Evolutionary conservation across 2,888 invertebrate species (phyloP), one percentile per base, ranked within the genome.

Genomic region (Reticulitermes lucifugus): DNA sequence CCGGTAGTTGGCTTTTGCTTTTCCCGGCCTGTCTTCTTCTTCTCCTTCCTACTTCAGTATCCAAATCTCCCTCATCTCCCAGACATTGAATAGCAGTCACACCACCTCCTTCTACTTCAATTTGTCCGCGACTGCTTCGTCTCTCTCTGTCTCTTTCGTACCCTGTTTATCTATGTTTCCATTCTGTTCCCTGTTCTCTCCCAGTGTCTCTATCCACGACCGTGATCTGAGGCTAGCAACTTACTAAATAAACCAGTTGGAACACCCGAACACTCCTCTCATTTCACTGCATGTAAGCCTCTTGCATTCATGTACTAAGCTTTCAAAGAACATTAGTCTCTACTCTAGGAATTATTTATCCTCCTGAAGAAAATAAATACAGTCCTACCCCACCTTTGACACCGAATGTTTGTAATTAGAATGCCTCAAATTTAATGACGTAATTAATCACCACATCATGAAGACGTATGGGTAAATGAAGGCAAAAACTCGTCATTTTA

Each of bases 251-350:
- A 25, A 65, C 9, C 65, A 65, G 65, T 65, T 25, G 25, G 65
- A 65, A 65, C 65, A n/a, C 65, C 65, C 65, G 60, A 60, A 60
- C 59, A 60, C 60, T 60, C 60, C 60, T 60, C 60, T 60, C 60
- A 60, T 60, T 60, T n/a, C 60, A 14, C 60, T 60, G 12, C 21
- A 51, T 14, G 6, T 12, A 60, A 21, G 22, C 60, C 60, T 60
- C 6, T 60, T 60, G 18, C n/a, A 2, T 21, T 60, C 60, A 60
- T 22, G 6, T 60, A 60, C 60, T 60, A 60, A 60, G 9, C 60
- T 18, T 60, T 65, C 65, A 2, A 6, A 65, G 14, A n/a, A 65
- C 25, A 65, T 65, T 65, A 5, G 9, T n/a, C 12, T 65, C 2
- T 65, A 60, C 18, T 18, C 18, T 55, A 14, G 18, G 14, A 55